phyloP scores from a whole-genome alignment of 2,797 vertebrate species.

The Sebastes itinus region DNA sequence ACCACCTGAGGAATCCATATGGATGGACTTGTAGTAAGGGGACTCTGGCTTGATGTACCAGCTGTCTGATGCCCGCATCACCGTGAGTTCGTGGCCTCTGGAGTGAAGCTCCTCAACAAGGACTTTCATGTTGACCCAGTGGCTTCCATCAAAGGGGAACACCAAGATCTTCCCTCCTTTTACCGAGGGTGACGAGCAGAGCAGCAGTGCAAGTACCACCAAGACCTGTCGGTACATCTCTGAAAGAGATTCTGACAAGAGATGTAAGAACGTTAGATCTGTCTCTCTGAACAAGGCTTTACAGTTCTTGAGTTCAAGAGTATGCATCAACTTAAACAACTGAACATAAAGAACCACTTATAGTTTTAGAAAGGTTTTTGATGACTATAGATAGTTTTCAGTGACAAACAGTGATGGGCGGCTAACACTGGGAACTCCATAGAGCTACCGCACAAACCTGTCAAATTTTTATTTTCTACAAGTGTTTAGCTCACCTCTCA shows the following conservation, averaged over 20 bases:
- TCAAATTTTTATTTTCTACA: too few species aligned
- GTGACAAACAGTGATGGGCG: too few species aligned
- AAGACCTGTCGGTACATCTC: constrained; percentile 25
- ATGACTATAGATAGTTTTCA: background rate
- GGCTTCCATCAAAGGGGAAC: constrained; percentile 65
- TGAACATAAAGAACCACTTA: background rate
- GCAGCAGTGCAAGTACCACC: constrained; percentile 18
- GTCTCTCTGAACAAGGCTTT: background rate
- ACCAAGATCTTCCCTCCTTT: constrained; percentile 66
- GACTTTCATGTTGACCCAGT: constrained; percentile 78
- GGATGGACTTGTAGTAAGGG: constrained; percentile 54
- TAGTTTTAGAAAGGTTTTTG: background rate
- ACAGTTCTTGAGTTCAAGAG: background rate
- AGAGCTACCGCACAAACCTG: too few species aligned
- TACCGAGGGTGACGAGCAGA: constrained; percentile 20
- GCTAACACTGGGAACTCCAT: too few species aligned
- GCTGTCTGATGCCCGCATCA: constrained; percentile 45
- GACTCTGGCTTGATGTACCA: constrained; percentile 69
- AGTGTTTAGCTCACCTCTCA: too few species aligned
- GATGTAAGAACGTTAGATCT: background rate
- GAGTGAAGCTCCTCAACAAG: constrained; percentile 63
- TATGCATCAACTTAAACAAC: background rate
- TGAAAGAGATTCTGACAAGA: constrained; percentile 31
- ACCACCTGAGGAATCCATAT: background rate
- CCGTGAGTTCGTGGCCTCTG: constrained; percentile 64